Percentiles rank a stretch among this genome's conserved stretches.
These are phyloP conservation scores for Trichogramma dendrolimi DNA, from an alignment of 2,888 invertebrate species.

Conservation along the genomic window DNA sequence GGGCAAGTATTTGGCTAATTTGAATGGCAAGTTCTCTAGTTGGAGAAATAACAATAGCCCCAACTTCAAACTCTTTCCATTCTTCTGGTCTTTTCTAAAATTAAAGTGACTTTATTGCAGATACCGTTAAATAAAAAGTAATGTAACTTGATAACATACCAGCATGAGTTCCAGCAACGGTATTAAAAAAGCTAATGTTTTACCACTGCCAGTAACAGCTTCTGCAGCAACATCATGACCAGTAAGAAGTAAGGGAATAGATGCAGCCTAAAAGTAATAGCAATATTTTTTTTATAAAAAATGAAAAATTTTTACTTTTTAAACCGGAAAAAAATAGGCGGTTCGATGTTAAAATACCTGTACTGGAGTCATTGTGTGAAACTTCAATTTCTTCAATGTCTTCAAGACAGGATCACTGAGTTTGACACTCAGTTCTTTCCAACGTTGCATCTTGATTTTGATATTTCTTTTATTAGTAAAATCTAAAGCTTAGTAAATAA, in stretches of 20 bases:
- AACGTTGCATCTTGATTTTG: constrained; percentile 48
- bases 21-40: constrained; percentile 93
- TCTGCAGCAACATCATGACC: constrained; percentile 97
- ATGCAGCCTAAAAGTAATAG: constrained; percentile 63
- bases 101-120: constrained; percentile 6
- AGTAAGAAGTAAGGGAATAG: constrained; percentile 80
- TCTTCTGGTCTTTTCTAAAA: constrained; percentile 60
- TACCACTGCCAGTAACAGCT: constrained; percentile 98
- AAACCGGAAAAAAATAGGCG: not conserved
- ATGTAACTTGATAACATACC: constrained; percentile 36
- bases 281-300: constrained; percentile 4
- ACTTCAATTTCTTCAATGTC: constrained; percentile 56
- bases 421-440: constrained; percentile 53
- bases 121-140: constrained; percentile 8
- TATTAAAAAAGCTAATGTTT: constrained; percentile 92
- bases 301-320: constrained; percentile 4
- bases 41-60: constrained; percentile 88
- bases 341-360: constrained; percentile 46
- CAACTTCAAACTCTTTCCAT: constrained; percentile 73
- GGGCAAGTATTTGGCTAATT: constrained; percentile 65
- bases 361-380: constrained; percentile 60
- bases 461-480: too few relatives aligned
- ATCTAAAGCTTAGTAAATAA: too few relatives aligned
- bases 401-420: constrained; percentile 52
- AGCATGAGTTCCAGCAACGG: constrained; percentile 83